Evolutionary conservation across 2,888 invertebrate genomes (phyloP), one percentile per base, ranked within the genome.

Genomic region (Catonia carolina): DNA sequence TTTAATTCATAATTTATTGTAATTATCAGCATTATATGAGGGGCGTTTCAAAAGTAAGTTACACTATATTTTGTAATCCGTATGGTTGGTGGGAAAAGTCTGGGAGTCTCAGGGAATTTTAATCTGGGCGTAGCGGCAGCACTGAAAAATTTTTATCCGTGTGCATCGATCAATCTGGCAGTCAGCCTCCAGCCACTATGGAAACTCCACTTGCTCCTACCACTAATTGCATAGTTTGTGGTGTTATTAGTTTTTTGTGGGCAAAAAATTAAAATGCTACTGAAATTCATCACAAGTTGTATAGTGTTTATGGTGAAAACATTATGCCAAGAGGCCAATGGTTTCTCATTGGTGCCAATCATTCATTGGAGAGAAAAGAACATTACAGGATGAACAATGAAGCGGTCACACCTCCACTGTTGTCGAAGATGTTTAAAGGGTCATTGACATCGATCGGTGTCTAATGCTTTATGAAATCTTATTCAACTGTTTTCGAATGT

Each of bases 181-280:
- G n/a, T n/a, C n/a, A n/a, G n/a, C n/a, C n/a, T n/a, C n/a, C n/a
- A n/a, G n/a, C n/a, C n/a, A n/a, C n/a, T n/a, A n/a, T n/a, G n/a
- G n/a, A n/a, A n/a, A n/a, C n/a, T n/a, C n/a, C n/a, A n/a, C n/a
- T n/a, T n/a, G n/a, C n/a, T n/a, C n/a, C n/a, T n/a, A n/a, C 37
- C 37, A 10, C 58, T 20, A 33, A 58, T 14, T 55, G 42, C 15
- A 50, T 50, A 39, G 17, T 55, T n/a, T 41, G 55, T 10, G n/a
- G 15, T n/a, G 51, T 55, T 22, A 58, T 58, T 55, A 39, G 50
- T 4, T 58, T 49, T 49, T 33, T 55, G 4, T 17, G 22, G n/a
- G n/a, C 37, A 20, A 49, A 55, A 49, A 48, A 37, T 8, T 8
- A 20, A 39, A 22, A 12, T 23, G 51, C 27, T 3, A 42, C 23